Conservation (phyloP, 1,140 invertebrate genomes). For the fruit fly (Drosophila melanogaster) region DNA sequence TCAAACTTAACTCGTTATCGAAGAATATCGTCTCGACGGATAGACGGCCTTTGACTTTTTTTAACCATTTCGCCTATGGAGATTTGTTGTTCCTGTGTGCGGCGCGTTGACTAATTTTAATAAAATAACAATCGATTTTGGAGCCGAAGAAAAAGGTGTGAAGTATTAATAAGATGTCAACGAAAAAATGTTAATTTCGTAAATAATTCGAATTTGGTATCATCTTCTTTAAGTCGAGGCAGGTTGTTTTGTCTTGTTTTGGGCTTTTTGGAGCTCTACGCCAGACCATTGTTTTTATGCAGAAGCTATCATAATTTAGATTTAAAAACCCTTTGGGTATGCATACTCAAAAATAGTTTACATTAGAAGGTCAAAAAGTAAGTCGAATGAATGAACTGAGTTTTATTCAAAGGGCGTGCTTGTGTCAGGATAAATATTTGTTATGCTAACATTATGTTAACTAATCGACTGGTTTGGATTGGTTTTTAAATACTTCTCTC, state of each 20-base stretch:
- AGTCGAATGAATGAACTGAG: slow-evolving; percentile 16
- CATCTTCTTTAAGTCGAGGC: slow-evolving; percentile 25
- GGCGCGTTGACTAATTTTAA: slow-evolving; percentile 77
- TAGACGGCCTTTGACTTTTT: slow-evolving; percentile 27
- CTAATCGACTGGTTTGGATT: not conserved
- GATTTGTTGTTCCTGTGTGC: slow-evolving; percentile 47
- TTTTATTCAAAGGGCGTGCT: not conserved
- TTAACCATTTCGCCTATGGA: slow-evolving; percentile 16
- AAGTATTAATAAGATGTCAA: slow-evolving; percentile 83
- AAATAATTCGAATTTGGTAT: slow-evolving; percentile 66
- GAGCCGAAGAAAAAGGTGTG: slow-evolving; percentile 73
- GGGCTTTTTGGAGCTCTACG: slow-evolving; percentile 34
- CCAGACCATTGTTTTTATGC: slow-evolving; percentile 40
- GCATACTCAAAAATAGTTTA: slow-evolving; percentile 33
- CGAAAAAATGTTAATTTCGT: slow-evolving; percentile 76
- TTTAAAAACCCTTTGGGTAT: slow-evolving; percentile 17
- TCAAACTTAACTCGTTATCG: slow-evolving; percentile 40
- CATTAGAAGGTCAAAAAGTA: slow-evolving; percentile 1
- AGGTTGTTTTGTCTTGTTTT: slow-evolving; percentile 44
- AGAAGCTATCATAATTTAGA: slow-evolving; percentile 44
- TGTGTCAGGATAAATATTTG: slow-evolving; percentile 4
- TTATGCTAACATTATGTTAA: not conserved
- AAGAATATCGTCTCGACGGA: slow-evolving; percentile 25
- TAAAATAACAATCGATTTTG: slow-evolving; percentile 80
- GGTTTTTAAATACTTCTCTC: not conserved